Conservation (phyloP, 2,888 invertebrate genomes). For the Pterostichus niger region DNA sequence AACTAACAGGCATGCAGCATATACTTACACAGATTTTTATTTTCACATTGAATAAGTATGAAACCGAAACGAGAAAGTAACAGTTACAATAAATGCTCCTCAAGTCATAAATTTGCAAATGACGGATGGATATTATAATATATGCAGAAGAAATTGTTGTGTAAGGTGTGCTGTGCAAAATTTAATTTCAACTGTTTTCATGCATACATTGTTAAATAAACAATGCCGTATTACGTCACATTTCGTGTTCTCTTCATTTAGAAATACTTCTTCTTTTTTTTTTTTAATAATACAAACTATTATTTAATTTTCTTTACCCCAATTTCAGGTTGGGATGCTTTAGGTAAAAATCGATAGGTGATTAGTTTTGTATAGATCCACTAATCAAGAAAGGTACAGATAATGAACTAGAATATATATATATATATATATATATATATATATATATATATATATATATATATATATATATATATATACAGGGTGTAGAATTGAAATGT, state of each 20-base stretch:
- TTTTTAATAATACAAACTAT: too few relatives aligned
- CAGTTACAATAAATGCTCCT: conserved; percentile 16
- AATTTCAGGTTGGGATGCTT: too few relatives aligned
- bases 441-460: too few relatives aligned
- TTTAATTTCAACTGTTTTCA: conserved; percentile 10
- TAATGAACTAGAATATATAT: too few relatives aligned
- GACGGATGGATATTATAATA: conserved; percentile 10
- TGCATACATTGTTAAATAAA: conserved; percentile 28
- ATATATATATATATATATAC: too few relatives aligned
- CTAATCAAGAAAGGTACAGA: too few relatives aligned
- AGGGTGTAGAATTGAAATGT: too few relatives aligned
- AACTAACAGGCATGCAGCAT: conserved; percentile 7
- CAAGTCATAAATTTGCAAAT: neutral
- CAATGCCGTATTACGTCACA: conserved; percentile 21
- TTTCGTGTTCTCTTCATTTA: too few relatives aligned
- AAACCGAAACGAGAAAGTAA: conserved; percentile 42
- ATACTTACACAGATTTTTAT: conserved; percentile 31
- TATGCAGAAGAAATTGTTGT: conserved; percentile 20
- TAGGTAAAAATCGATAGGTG: too few relatives aligned
- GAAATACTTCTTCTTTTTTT: neutral
- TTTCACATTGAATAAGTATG: conserved; percentile 40
- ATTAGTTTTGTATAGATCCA: too few relatives aligned
- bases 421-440: too few relatives aligned
- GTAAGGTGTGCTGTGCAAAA: conserved; percentile 14
- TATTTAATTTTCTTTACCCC: too few relatives aligned